Evolutionary conservation across 2,888 invertebrate genomes (phyloP).

Genomic region (Atethmia centrago): DNA sequence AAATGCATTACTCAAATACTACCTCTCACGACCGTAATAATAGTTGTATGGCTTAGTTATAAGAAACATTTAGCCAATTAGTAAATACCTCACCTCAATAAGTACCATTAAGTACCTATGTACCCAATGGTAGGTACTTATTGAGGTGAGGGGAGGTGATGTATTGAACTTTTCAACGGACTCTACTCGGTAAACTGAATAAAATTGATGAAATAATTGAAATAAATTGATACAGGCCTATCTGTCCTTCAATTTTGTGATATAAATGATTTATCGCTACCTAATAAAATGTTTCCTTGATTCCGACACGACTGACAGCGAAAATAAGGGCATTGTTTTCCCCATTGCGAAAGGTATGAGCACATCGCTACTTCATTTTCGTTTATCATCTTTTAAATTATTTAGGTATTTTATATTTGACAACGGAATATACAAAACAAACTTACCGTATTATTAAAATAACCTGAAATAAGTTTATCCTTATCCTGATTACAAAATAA

Average conservation of each 20-base stretch:
- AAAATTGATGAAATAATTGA: constrained; percentile 43
- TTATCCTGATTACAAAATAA: no score
- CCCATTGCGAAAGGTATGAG: background rate
- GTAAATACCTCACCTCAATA: constrained; percentile 45
- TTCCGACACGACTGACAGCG: background rate
- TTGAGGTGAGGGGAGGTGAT: no score
- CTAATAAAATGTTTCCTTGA: background rate
- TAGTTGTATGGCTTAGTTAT: constrained; percentile 5
- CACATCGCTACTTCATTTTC: background rate
- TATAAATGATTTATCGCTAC: constrained; percentile 19
- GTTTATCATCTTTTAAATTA: background rate
- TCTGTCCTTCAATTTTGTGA: constrained; percentile 31
- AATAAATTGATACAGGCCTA: constrained; percentile 37
- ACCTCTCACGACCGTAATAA: constrained; percentile 32
- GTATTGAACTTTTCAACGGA: no score
- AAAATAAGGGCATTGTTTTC: constrained; percentile 2
- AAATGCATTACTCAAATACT: constrained; percentile 26
- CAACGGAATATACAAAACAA: background rate
- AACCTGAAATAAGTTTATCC: background rate
- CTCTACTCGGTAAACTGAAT: constrained; percentile 12
- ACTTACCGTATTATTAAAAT: background rate
- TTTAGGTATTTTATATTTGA: background rate
- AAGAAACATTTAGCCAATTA: constrained; percentile 22
- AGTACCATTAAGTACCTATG: constrained; percentile 1
- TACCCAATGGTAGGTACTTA: no score